Evolutionary conservation across 2,888 invertebrate genomes (phyloP).

Genomic region (Camponotus fellah): DNA sequence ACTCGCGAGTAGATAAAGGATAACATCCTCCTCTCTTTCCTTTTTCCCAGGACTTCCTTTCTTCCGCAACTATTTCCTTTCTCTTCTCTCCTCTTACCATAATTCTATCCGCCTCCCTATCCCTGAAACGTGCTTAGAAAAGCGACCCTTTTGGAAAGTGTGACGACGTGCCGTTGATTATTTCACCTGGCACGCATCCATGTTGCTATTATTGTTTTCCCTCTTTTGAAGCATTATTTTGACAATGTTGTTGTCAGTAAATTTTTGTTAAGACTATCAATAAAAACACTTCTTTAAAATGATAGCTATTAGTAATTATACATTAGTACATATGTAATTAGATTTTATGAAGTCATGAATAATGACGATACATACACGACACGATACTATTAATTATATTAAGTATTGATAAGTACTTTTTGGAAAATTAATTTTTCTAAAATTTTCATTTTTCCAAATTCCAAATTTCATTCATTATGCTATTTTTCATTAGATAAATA

Average conservation of each 20-base stretch:
- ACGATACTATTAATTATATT: neutral
- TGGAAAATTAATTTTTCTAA: neutral
- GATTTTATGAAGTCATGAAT: neutral
- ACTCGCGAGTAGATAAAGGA: slow-evolving; percentile 75
- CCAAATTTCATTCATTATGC: neutral
- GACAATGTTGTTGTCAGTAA: neutral
- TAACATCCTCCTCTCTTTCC: slow-evolving; percentile 50
- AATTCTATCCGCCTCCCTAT: slow-evolving; percentile 47
- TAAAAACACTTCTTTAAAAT: neutral
- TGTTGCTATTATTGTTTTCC: neutral
- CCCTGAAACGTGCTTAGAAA: slow-evolving; percentile 69
- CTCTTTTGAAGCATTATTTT: slow-evolving; percentile 13
- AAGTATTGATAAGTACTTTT: neutral
- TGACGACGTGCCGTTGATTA: slow-evolving; percentile 58
- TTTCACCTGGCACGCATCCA: slow-evolving; percentile 42
- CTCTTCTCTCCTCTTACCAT: slow-evolving; percentile 11
- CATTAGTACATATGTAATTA: neutral
- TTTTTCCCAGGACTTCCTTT: slow-evolving; percentile 39
- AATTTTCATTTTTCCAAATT: too few relatives aligned
- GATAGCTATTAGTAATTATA: neutral
- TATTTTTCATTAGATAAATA: neutral
- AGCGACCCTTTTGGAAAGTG: slow-evolving; percentile 39
- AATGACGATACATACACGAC: neutral
- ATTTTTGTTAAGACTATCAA: neutral
- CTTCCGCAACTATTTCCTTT: slow-evolving; percentile 38